phyloP scores from a whole-genome alignment of 37 sponge, comb jelly and placozoan genomes.

The Hexactinellida sp. region DNA sequence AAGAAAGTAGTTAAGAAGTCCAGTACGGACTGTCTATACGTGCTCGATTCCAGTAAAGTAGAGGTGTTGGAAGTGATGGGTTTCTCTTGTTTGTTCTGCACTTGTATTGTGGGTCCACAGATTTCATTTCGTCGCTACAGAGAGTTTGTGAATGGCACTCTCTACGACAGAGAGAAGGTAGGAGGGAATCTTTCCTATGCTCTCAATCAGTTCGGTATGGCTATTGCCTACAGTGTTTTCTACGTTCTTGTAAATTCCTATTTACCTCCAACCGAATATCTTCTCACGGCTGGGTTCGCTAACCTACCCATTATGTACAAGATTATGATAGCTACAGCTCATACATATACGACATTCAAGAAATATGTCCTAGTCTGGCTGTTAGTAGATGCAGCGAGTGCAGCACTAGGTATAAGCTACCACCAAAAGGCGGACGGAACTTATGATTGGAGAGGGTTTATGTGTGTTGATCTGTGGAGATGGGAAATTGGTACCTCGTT shows the following conservation, averaged over 20 bases:
- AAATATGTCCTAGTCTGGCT: background rate
- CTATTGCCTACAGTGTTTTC: background rate
- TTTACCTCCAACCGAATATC: background rate
- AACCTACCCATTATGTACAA: background rate
- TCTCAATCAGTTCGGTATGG: background rate
- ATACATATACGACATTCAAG: background rate
- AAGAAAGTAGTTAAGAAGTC: background rate
- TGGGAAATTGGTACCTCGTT: background rate
- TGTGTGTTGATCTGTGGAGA: background rate
- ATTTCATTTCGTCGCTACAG: slow-evolving; percentile 6
- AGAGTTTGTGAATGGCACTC: background rate
- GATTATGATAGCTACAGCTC: background rate
- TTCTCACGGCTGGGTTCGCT: background rate
- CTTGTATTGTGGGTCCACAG: background rate
- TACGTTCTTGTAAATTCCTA: background rate
- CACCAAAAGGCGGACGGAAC: background rate
- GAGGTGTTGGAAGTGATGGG: background rate
- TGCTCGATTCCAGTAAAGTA: background rate
- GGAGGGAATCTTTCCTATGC: background rate
- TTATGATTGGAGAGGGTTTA: background rate
- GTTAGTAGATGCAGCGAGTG: background rate
- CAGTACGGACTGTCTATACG: background rate
- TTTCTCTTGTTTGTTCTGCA: background rate
- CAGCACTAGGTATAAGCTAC: background rate
- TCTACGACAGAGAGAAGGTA: background rate